Evolutionary conservation across 2,113 vertebrate genomes (phyloP), one percentile per base, ranked within the genome.

Genomic region (Falco punctatus): DNA sequence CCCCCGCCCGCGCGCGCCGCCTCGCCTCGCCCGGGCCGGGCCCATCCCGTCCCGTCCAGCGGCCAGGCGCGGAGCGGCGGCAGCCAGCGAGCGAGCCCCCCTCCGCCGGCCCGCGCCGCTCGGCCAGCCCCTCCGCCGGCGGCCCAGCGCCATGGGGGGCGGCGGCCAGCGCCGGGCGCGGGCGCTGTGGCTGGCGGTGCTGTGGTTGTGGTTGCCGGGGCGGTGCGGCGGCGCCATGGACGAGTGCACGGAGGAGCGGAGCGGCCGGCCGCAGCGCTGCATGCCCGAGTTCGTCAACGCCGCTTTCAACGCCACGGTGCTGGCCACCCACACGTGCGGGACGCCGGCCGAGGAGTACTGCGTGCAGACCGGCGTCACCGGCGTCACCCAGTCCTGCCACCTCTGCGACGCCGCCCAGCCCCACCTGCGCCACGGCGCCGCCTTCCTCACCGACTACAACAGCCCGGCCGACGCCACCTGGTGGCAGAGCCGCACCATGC

Each of bases 401-500:
- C 98, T 99, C 97, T 99, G 99, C 98, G 98, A 99, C 98, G 98
- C 98, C 92, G 95, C 97, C 24, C 99, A 99, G 98, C 98, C 98
- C 42, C 97, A 98, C 97, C 98, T 98, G 97, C 98, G 98, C 94
- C 99, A 99, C 98, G 97, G 98, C 94, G 98, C 99, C 71, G 98
- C 96, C 84, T 99, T 98, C 98, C 98, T 99, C 97, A 99, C 99
- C 95, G 99, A 99, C 98, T 99, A 99, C 98, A 99, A 99, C 99
- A 99, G 98, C 96, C 99, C 99, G 95, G 99, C 99, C 97, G 99
- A 99, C 93, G 98, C 98, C 97, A 99, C 99, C 98, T 99, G 99
- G 99, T 99, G 99, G 99, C 99, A 99, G 96, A 99, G 99, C 97
- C 99, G 99, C 98, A 99, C 99, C 96, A 99, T 99, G 99, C 97